These are phyloP conservation scores for Tragelaphus buxtoni DNA, from an alignment of 2,113 vertebrate genomes.

Conservation along the genomic window DNA sequence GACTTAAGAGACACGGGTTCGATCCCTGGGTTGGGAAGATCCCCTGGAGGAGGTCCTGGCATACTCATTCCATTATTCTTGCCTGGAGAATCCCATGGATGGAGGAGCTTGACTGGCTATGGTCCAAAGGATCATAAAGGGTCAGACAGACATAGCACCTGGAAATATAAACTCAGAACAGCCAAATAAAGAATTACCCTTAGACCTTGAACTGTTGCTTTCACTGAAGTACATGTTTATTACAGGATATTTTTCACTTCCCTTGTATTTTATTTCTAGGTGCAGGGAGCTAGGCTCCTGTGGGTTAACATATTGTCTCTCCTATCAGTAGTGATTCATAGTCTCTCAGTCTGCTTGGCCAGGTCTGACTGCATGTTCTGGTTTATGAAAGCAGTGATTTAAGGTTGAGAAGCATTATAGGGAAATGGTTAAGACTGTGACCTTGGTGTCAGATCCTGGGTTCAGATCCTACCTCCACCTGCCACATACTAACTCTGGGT, in stretches of 20 bases:
- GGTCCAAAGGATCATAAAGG: not conserved
- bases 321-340: not conserved
- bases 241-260: not conserved
- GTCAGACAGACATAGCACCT: not conserved
- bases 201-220: constrained; percentile 10
- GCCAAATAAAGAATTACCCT: not conserved
- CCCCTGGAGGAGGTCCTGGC: not conserved
- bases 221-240: not conserved
- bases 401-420: not conserved
- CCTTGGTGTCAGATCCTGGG: not conserved
- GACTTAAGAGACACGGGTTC: not conserved
- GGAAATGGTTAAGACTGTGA: not conserved
- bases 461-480: not conserved
- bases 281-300: not conserved
- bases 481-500: not conserved
- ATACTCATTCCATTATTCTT: not conserved
- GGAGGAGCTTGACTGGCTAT: not conserved
- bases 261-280: constrained; percentile 12
- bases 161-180: not conserved
- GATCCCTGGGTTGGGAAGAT: not conserved
- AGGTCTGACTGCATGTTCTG: not conserved
- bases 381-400: not conserved
- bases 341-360: not conserved
- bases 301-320: not conserved
- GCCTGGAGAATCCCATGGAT: not conserved